Base-by-base conservation (phyloP, 1,140 invertebrate genomes). In the Phthorimaea operculella region DNA sequence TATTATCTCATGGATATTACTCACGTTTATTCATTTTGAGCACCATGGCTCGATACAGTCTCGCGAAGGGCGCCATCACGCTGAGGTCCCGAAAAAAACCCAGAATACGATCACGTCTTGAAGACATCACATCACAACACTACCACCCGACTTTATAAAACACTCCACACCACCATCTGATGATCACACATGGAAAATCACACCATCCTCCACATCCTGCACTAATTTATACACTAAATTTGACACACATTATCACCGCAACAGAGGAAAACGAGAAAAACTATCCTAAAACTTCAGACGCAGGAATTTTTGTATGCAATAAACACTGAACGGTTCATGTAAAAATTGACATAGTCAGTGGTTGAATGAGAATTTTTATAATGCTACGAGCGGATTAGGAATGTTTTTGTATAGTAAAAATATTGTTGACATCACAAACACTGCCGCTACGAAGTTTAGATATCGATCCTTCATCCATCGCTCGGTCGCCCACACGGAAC, bases 21-120 rank as follows among this genome's bases (percentile, higher is more conserved):
- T 82, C 63, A 79, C 81, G 81, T 57, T 76, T 79, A 60, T 84
- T 84, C 74, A 84, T 84, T 49, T 82, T 84, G 58, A 84, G 81
- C 67, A 82, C 81, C 81, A 84, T 81, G 53, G 81, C 81, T 58
- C 79, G 62, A 60, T 84, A 82, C 50, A 84, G 74, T 55, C 81
- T 63, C 15, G 77, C 79, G 61, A 84, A 81, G 15, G 81, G 79
- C 60, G 76, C 72, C 79, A 79, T 84, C 59, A 76, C 60, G 70
- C 79, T 76, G 52, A 73, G 72, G 54, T 74, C 68, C 49, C 70
- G 68, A 59, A 81, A 70, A 51, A 74, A 76, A 36, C 68, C 62
- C 52, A 51, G 58, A 70, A 72, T 5, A 39, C 36, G 36, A 16
- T 79, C 74, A 54, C 71, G 2, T 28, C 21, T 63, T 14, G 74